Percentiles rank a stretch among this genome's conserved stretches.
These are phyloP conservation scores for Armadillidium nasatum DNA, from an alignment of 1,140 invertebrate genomes.

Conservation along the genomic window DNA sequence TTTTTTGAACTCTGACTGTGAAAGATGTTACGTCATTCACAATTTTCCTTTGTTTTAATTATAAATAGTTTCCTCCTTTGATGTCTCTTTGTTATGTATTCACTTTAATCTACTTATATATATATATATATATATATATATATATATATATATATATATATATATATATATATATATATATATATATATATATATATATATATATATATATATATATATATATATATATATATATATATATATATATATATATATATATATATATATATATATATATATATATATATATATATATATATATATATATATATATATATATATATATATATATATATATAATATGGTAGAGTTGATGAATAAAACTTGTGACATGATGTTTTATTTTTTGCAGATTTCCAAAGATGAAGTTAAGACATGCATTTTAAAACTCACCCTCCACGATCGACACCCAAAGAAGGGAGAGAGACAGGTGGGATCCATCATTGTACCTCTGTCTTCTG, in stretches of 20 bases:
- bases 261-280: not conserved
- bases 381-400: conserved; percentile 25
- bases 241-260: not conserved
- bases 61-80: no score
- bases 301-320: not conserved
- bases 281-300: not conserved
- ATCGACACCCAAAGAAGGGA: conserved; percentile 30
- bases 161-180: no score
- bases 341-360: not conserved
- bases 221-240: not conserved
- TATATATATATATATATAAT: not conserved
- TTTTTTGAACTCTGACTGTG: no score
- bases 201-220: not conserved
- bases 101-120: no score
- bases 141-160: no score
- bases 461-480: conserved; percentile 32
- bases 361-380: not conserved
- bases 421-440: conserved; percentile 31
- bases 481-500: conserved; percentile 31
- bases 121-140: no score
- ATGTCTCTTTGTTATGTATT: no score
- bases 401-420: conserved; percentile 33
- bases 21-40: no score
- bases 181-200: not conserved
- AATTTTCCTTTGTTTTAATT: no score